Conservation (phyloP, 2,797 vertebrate species). For the Ctenopoma multispine region DNA sequence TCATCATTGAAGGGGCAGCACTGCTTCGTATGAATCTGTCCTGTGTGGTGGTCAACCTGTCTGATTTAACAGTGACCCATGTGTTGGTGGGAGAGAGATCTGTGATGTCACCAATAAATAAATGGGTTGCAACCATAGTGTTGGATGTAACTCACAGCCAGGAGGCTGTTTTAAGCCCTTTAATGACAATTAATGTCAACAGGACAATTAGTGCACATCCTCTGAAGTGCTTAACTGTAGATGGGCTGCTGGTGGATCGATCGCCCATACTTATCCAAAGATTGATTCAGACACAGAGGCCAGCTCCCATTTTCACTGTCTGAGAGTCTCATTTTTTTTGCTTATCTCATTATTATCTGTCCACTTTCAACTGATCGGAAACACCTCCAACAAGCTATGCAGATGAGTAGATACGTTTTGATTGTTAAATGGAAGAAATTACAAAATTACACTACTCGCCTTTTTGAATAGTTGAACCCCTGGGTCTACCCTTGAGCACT, state of each 20-base stretch:
- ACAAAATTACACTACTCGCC: constrained; percentile 22
- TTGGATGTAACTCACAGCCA: constrained; percentile 72
- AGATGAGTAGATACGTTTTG: constrained; percentile 18
- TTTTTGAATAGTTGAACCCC: constrained; percentile 34
- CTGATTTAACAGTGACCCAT: constrained; percentile 56
- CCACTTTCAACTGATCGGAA: constrained; percentile 14
- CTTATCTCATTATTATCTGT: constrained; percentile 22
- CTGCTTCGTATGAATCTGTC: constrained; percentile 48
- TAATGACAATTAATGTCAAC: constrained; percentile 88
- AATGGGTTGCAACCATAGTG: constrained; percentile 71
- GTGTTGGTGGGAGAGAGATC: constrained; percentile 39
- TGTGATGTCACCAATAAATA: constrained; percentile 79
- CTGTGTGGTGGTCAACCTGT: constrained; percentile 32
- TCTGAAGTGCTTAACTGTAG: constrained; percentile 77
- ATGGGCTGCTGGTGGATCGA: constrained; percentile 77
- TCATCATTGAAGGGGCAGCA: constrained; percentile 32
- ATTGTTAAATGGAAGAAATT: constrained; percentile 20
- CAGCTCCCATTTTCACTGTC: constrained; percentile 48
- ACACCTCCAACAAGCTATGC: not conserved
- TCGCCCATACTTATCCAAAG: constrained; percentile 80
- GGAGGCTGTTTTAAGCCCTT: constrained; percentile 76
- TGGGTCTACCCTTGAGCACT: constrained; percentile 6
- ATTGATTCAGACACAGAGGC: constrained; percentile 78
- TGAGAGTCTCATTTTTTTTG: constrained; percentile 37
- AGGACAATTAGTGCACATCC: constrained; percentile 85